These are phyloP conservation scores for Halcyon smyrnensis DNA, from an alignment of 2,797 vertebrate species.

Conservation along the genomic window DNA sequence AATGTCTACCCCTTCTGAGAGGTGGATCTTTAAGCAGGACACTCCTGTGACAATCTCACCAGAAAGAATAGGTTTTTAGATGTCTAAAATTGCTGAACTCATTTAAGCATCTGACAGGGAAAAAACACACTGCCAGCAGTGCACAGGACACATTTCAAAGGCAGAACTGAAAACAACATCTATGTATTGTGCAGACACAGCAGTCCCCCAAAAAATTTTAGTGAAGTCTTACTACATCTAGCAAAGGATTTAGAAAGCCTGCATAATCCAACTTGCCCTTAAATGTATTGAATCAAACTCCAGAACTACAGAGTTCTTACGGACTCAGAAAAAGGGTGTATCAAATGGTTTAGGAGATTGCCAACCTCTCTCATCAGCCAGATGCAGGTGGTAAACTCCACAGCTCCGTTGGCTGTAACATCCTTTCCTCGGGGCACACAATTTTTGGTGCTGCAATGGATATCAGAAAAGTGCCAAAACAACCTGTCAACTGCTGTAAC, in stretches of 20 bases:
- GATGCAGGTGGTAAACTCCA: background rate
- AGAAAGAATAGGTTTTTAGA: background rate
- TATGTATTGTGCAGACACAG: background rate
- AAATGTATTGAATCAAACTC: background rate
- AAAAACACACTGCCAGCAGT: background rate
- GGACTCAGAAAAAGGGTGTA: background rate
- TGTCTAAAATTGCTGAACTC: conserved; percentile 4
- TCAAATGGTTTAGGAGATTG: background rate
- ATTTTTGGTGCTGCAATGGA: background rate
- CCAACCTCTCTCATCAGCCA: background rate
- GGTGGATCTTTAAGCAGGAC: background rate
- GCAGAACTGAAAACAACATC: background rate
- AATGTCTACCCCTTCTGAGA: background rate
- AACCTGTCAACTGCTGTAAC: background rate
- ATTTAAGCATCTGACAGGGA: background rate
- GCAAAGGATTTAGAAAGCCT: background rate
- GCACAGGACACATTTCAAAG: background rate
- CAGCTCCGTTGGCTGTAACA: background rate
- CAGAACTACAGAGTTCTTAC: background rate
- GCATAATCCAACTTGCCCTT: background rate
- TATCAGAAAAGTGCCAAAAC: background rate
- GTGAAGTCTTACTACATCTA: background rate
- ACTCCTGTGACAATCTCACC: background rate
- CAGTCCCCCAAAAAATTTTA: background rate
- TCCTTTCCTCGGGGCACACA: background rate